Evolutionary conservation across 1,140 invertebrate genomes (phyloP), one percentile per base, ranked within the genome.

Genomic region (Trigoniulus corallinus): DNA sequence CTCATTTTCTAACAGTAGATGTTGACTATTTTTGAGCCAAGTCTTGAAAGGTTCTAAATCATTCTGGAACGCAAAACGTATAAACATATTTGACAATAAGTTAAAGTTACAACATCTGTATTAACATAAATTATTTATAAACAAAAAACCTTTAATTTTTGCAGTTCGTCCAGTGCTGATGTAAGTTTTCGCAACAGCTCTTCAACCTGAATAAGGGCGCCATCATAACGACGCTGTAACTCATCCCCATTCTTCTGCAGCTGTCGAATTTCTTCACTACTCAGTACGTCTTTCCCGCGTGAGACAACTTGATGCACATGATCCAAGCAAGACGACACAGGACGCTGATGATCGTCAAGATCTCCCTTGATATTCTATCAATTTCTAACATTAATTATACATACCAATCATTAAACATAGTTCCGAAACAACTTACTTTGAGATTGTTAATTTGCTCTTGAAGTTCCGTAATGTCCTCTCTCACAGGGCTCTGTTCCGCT

Each of bases 281-380:
- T 88, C 0, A 95, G 69, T 18, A 91, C 84, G 58, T 93, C 88
- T 45, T 83, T 79, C 3, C 87, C 88, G 40, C 86, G 88, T 1
- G 91, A 75, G 1, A 91, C 81, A 7, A 97, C 75, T 61, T 93
- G 87, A 47, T 88, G 79, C 1, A 91, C 82, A 74, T 94, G 88
- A 66, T 95, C 91, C 45, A 89, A 71, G 56, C 87, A 87, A 18
- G 84, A 80, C 34, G 82, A 78, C 1, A 95, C 81, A 29, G 84
- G 80, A 27, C 88, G 79, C 57, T 80, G 78, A 65, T 94, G 86
- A 41, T 80, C 77, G 58, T 89, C 83, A 20, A 96, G 72, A 63
- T 95, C 89, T 62, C 92, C 87, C 64, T 51, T 45, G 3, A 51
- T 24, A 4, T 3, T 51, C 49, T 51, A 43, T 7, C n/a, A n/a